Percentiles rank a stretch among this genome's conserved stretches.
phyloP scores from a whole-genome alignment of 2,113 vertebrate species.

The Pomatorhinus ruficollis region DNA sequence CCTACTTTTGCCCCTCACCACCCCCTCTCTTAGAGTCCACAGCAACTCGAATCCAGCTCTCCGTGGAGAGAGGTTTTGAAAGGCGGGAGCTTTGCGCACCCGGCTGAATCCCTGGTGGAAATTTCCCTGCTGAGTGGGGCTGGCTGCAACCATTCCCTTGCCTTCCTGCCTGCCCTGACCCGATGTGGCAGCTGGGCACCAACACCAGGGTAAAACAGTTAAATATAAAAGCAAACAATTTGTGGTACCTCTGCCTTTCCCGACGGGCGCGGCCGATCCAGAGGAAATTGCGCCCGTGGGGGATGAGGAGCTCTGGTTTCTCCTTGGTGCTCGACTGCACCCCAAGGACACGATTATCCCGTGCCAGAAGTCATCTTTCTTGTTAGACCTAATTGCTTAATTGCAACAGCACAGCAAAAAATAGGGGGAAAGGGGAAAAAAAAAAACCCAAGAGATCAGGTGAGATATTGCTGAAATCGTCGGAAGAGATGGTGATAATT shows the following conservation, averaged over 20 bases:
- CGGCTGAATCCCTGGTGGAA: background rate
- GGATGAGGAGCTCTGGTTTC: background rate
- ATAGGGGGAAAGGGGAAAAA: fast-evolving
- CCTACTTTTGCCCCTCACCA: constrained; percentile 58
- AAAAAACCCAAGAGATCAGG: background rate
- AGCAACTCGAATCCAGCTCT: constrained; percentile 10
- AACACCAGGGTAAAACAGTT: background rate
- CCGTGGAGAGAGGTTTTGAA: background rate
- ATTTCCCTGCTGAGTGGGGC: background rate
- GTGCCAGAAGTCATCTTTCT: constrained; percentile 35
- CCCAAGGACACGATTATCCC: constrained; percentile 56
- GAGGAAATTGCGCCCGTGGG: constrained; percentile 14
- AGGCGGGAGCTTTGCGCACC: background rate
- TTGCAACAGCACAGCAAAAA: background rate
- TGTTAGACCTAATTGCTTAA: constrained; percentile 25
- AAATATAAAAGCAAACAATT: background rate
- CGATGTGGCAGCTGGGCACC: background rate
- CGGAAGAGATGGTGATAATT: background rate
- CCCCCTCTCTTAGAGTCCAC: constrained; percentile 5
- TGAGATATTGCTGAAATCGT: constrained; percentile 18
- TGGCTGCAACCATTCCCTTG: background rate
- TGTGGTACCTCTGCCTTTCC: background rate
- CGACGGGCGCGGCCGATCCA: background rate
- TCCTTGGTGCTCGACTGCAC: constrained; percentile 35
- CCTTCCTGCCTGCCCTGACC: background rate